Conservation (phyloP, 1,140 invertebrate species). For the Brachionus angularis region DNA sequence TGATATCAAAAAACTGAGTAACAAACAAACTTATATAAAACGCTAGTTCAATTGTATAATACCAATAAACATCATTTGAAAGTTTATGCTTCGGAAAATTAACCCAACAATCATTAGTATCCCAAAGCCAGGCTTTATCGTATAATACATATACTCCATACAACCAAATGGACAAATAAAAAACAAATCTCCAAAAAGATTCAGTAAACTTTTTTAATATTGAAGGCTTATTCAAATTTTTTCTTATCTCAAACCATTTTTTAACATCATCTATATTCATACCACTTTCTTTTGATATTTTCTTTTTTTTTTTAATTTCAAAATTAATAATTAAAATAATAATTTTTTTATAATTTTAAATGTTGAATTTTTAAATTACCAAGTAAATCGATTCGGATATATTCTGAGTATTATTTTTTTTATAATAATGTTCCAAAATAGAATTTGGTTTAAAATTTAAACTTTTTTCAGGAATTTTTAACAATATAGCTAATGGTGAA, state of each 20-base stretch:
- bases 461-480: neutral
- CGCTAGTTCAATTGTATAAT: conserved; percentile 87
- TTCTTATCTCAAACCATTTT: neutral
- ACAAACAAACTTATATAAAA: conserved; percentile 92
- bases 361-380: no score
- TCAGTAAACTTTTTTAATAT: conserved; percentile 26
- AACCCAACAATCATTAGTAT: conserved; percentile 23
- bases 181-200: conserved; percentile 32
- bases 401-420: no score
- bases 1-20: conserved; percentile 87
- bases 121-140: conserved; percentile 25
- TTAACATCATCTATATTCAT: neutral
- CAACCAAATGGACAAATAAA: conserved; percentile 9
- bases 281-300: neutral
- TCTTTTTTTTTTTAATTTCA: no score
- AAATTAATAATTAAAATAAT: neutral
- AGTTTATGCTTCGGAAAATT: conserved; percentile 26
- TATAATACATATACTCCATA: neutral
- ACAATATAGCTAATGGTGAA: conserved; percentile 16
- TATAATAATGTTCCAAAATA: neutral
- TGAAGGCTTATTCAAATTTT: neutral
- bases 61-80: conserved; percentile 70
- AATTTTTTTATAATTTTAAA: no score
- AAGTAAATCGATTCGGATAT: no score
- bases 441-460: neutral